Conservation (phyloP, 2,797 vertebrate genomes). For the Hephaestus fuliginosus region DNA sequence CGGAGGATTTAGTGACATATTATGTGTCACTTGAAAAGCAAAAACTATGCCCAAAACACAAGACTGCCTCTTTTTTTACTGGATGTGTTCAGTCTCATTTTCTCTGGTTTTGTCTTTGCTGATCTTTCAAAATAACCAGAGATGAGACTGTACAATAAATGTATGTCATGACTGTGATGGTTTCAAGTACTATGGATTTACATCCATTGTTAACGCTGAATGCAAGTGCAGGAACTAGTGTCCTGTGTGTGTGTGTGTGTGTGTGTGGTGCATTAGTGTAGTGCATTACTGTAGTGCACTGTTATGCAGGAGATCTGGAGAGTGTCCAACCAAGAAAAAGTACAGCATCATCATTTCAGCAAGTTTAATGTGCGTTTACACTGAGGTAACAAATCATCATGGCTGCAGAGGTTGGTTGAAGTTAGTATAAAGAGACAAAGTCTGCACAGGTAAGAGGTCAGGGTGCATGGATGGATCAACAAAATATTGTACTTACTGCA, state of each 20-base stretch:
- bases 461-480: not conserved
- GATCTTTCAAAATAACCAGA: not conserved
- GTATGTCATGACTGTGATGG: not conserved
- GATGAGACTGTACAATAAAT: not conserved
- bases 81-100: not conserved
- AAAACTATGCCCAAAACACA: not conserved
- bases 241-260: not conserved
- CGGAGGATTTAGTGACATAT: constrained; percentile 19
- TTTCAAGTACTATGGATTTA: too few species aligned
- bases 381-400: not conserved
- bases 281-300: too few species aligned
- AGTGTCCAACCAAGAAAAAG: not conserved
- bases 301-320: not conserved
- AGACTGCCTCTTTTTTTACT: not conserved
- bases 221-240: not conserved
- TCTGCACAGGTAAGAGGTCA: not conserved
- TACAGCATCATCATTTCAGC: not conserved
- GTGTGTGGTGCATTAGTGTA: not conserved
- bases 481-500: too few species aligned
- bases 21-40: constrained; percentile 10
- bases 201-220: not conserved
- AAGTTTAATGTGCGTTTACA: not conserved
- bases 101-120: not conserved
- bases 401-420: not conserved
- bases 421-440: not conserved